These are phyloP conservation scores for Cynopterus brachyotis DNA, from an alignment of 2,113 vertebrate species.

Conservation along the genomic window DNA sequence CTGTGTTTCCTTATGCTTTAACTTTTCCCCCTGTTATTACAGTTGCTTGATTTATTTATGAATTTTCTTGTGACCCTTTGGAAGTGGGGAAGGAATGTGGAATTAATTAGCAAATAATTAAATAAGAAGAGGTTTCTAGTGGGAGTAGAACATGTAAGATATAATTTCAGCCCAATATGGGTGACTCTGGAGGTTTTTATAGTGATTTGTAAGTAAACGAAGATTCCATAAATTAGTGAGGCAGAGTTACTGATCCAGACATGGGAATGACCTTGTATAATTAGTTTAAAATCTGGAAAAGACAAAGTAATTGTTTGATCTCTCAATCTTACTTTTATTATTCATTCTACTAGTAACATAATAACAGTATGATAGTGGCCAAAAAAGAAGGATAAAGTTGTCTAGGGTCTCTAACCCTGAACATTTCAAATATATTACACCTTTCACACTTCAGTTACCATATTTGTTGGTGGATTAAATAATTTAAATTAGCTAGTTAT, in stretches of 20 bases:
- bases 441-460: background rate
- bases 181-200: slow-evolving; percentile 15
- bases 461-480: background rate
- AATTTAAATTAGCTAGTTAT: background rate
- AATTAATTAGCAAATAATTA: slow-evolving; percentile 65
- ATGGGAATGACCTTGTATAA: slow-evolving; percentile 34
- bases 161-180: slow-evolving; percentile 42
- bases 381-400: background rate
- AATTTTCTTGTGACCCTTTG: slow-evolving; percentile 17
- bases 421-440: background rate
- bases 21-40: background rate
- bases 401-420: background rate
- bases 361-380: background rate
- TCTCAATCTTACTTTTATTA: slow-evolving; percentile 47
- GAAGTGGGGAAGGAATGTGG: background rate
- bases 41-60: background rate
- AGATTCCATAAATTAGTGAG: slow-evolving; percentile 13
- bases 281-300: slow-evolving; percentile 45
- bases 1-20: background rate
- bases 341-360: background rate
- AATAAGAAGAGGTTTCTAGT: slow-evolving; percentile 22
- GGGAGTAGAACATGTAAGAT: background rate
- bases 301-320: background rate
- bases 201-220: slow-evolving; percentile 7
- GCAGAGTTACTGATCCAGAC: background rate